Evolutionary conservation across 2,797 vertebrate genomes (phyloP).

Genomic region (Rhabdophis nuchalis): DNA sequence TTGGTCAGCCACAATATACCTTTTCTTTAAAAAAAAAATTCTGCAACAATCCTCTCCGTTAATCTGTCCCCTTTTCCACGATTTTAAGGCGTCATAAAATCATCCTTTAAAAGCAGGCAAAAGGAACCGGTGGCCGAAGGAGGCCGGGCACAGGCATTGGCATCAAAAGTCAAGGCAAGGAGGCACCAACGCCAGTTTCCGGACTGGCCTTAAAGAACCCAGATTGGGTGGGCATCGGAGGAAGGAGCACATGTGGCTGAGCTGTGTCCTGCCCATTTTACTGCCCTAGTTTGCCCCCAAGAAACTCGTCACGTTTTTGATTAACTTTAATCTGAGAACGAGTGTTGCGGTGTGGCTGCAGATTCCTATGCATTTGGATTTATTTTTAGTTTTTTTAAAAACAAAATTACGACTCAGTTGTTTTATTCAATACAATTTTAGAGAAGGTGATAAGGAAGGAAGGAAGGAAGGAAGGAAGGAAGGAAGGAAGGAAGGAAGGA

Average conservation of each 20-base stretch:
- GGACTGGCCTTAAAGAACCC: not conserved
- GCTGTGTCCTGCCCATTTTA: too few species aligned
- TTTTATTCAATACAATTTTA: too few species aligned
- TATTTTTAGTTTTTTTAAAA: too few species aligned
- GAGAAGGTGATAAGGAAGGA: too few species aligned
- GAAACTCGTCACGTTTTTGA: not conserved
- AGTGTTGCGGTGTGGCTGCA: too few species aligned
- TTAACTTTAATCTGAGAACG: not conserved
- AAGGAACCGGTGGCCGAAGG: not conserved
- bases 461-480: too few species aligned
- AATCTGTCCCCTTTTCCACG: too few species aligned
- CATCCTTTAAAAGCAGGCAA: not conserved
- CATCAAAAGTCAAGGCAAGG: not conserved
- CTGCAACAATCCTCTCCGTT: not conserved
- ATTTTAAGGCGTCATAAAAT: not conserved
- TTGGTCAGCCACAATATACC: constrained; percentile 11
- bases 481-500: too few species aligned
- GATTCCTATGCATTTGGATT: too few species aligned
- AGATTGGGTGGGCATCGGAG: accelerated
- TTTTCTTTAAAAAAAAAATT: not conserved
- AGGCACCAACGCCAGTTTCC: not conserved
- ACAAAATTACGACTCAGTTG: too few species aligned
- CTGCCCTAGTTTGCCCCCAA: not conserved
- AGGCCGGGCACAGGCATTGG: not conserved
- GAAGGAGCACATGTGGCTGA: too few species aligned